Base-by-base conservation (phyloP, 2,888 invertebrate species). In the Baronia brevicornis region DNA sequence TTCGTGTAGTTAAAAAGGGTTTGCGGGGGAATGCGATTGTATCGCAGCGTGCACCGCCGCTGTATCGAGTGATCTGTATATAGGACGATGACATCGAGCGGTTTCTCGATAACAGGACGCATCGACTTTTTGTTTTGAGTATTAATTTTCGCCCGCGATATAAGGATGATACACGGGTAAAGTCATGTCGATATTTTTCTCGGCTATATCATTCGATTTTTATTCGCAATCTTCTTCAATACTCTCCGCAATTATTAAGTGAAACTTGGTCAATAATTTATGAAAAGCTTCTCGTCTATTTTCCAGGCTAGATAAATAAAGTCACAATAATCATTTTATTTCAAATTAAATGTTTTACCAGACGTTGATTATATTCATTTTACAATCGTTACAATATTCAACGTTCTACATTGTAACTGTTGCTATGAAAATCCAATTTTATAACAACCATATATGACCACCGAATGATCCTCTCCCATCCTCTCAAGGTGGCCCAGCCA, bases 61-160 rank as follows among this genome's bases (percentile, higher is more conserved):
- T 28, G 63, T 72, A 74, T 72, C 72, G 58, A 64, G 51, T 66
- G 66, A 70, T 68, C 72, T 56, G 60, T 48, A 59, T 59, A 44
- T 44, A 60, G 73, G 68, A 56, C 75, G 74, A 79, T 78, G 79
- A 77, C 78, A 74, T 66, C 60, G 64, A 53, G 57, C 60, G 53
- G 60, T 61, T 67, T 66, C 75, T 75, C 70, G 74, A 77, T 75
- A 74, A 67, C 66, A 58, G 50, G 46, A 45, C 47, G 41, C 44
- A 48, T 48, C 51, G 51, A 51, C 52, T 57, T 56, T 60, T 71
- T 62, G 55, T 63, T 66, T 64, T 56, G 44, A 47, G 68, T 73
- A 72, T 77, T 73, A 68, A 68, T 71, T 78, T 78, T 74, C 72
- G 61, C 65, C 57, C 37, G 60, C 64, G 69, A 74, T 73, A 61